phyloP scores from a whole-genome alignment of 2,113 vertebrate genomes.

The Sturnus vulgaris region DNA sequence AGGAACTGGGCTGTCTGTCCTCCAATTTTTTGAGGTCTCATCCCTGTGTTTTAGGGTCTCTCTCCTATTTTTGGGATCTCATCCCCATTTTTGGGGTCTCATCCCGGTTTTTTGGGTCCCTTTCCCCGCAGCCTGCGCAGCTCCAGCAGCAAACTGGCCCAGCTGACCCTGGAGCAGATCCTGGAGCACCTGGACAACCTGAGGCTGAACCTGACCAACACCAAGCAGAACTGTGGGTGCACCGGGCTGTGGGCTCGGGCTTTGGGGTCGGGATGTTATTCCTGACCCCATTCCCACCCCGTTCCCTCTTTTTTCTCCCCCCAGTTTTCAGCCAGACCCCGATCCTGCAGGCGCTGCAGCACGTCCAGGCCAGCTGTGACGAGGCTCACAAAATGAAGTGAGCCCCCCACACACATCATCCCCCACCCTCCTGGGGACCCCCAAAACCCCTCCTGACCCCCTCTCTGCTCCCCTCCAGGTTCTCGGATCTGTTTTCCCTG shows the following conservation, averaged over 20 bases:
- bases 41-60: too few relatives aligned
- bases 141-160: constrained; percentile 94
- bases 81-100: not conserved
- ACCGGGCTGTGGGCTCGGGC: too few relatives aligned
- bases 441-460: too few relatives aligned
- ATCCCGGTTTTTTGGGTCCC: not conserved
- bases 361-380: constrained; percentile 95
- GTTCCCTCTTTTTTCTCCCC: not conserved
- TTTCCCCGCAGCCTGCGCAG: constrained; percentile 80
- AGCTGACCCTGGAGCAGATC: constrained; percentile 95
- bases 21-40: too few relatives aligned
- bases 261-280: too few relatives aligned
- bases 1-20: too few relatives aligned
- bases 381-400: constrained; percentile 96
- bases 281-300: not conserved
- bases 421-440: not conserved
- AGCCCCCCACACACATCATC: not conserved
- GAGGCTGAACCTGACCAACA: constrained; percentile 89
- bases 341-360: constrained; percentile 92
- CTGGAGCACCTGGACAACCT: constrained; percentile 92
- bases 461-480: too few relatives aligned
- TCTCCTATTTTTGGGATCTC: too few relatives aligned
- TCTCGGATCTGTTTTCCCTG: too few relatives aligned
- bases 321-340: constrained; percentile 93
- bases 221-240: constrained; percentile 79